Base-by-base conservation (phyloP, 1,140 invertebrate genomes). In the Aphaenogaster ashmeadi region DNA sequence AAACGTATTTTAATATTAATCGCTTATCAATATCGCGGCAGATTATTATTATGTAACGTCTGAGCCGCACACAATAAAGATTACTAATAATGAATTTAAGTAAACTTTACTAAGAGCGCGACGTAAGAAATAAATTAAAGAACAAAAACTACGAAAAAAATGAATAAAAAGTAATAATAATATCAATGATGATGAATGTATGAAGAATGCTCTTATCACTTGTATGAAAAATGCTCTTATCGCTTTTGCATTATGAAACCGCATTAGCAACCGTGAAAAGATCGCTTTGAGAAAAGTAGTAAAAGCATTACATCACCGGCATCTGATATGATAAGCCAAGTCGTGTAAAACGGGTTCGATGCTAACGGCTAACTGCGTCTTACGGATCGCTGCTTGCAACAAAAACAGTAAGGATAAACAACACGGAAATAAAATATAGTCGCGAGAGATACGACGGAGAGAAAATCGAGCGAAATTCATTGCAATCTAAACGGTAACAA, bases 371-470 rank as follows among this genome's bases (percentile, higher is more conserved):
- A 75, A 21, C 27, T 74, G 41, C 67, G 13, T 74, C 80, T 83
- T 84, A 84, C 27, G 80, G 80, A 84, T 84, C 67, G 58, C 11
- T 84, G 69, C 80, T 74, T 84, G 44, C 41, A 84, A 74, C 69
- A 84, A 84, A 84, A 83, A 44, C 41, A 84, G 13, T 50, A 41
- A 36, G 18, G 38, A 58, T 74, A 83, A 83, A 74, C 54, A 84
- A 54, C 78, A 67, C 33, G 33, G 27, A 60, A 60, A 84, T 75
- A 84, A 84, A 84, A 62, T 84, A 38, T 38, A 44, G 33, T 54
- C 8, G n/a, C 13, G 7, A 50, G 33, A 75, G 4, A n/a, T 41
- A 56, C 9, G 47, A 50, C 18, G 7, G 15, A 72, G n/a, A 81
- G 38, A 72, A 38, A 15, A 84, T 15, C n/a, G 11, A n/a, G 54